phyloP scores from a whole-genome alignment of 2,113 vertebrate species.

The Dicentrarchus labrax region DNA sequence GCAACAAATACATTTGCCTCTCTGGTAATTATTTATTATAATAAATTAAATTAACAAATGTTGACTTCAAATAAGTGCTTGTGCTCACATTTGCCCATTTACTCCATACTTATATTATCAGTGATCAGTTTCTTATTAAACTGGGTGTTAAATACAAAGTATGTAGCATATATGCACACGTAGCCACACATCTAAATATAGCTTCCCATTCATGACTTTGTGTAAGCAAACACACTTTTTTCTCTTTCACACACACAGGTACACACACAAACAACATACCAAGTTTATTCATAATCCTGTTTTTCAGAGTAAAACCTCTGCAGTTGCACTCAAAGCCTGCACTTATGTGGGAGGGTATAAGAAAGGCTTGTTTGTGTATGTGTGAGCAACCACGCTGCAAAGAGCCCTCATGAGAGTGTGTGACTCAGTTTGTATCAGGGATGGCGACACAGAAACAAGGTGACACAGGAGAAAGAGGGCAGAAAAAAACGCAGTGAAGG shows the following conservation, averaged over 20 bases:
- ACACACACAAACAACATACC: conserved; percentile 28
- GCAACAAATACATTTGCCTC: background rate
- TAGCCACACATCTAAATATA: background rate
- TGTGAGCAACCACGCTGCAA: background rate
- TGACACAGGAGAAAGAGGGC: background rate
- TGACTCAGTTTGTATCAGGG: background rate
- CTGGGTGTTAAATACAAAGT: background rate
- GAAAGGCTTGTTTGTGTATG: conserved; percentile 56
- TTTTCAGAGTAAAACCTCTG: conserved; percentile 46
- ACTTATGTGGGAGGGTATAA: conserved; percentile 30
- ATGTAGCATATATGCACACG: background rate
- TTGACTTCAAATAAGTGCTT: background rate
- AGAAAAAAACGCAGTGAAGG: background rate
- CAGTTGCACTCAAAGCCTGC: conserved; percentile 45
- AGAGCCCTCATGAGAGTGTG: conserved; percentile 12
- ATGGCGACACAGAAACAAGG: background rate
- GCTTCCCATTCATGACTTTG: conserved; percentile 3
- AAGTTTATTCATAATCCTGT: conserved; percentile 55
- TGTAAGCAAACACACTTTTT: background rate
- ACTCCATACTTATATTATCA: background rate
- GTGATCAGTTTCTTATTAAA: conserved; percentile 28
- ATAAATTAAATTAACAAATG: background rate
- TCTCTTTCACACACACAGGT: background rate
- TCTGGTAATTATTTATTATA: background rate
- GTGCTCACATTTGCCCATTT: background rate